phyloP scores from a whole-genome alignment of 2,797 vertebrate genomes.

The Propithecus perrieri region DNA sequence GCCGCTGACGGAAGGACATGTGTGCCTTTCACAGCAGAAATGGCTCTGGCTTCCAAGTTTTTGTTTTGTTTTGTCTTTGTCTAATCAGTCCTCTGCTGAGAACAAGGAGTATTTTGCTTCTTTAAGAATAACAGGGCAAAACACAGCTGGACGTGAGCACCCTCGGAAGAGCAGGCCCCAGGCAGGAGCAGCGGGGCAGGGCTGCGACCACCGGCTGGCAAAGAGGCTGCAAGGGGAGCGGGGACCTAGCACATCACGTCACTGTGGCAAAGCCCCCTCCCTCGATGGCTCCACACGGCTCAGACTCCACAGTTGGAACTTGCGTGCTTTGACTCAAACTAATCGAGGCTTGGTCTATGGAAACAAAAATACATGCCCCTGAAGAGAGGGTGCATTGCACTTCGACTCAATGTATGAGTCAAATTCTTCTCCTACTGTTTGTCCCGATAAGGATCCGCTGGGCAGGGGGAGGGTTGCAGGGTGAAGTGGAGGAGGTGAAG shows the following conservation, averaged over 20 bases:
- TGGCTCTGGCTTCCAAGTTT: neutral
- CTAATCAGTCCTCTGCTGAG: neutral
- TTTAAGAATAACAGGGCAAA: conserved; percentile 46
- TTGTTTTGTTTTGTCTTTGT: neutral
- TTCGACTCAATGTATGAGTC: neutral
- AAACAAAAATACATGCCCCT: neutral
- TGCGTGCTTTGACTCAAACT: neutral
- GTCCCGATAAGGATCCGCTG: neutral
- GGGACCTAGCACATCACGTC: neutral
- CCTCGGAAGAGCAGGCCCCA: neutral
- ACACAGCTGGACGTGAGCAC: neutral
- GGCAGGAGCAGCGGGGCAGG: neutral
- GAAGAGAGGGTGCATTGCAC: neutral
- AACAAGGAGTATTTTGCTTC: conserved; percentile 20
- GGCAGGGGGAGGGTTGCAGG: too few species aligned
- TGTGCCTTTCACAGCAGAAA: neutral
- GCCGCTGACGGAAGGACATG: neutral
- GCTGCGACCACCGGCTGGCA: neutral
- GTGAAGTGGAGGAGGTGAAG: neutral
- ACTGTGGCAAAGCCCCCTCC: neutral
- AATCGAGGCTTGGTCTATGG: neutral
- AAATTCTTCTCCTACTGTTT: neutral
- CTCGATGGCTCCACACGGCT: neutral
- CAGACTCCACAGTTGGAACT: neutral
- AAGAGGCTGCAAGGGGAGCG: neutral